phyloP scores from a whole-genome alignment of 2,888 invertebrate genomes.

The Icerya purchasi region DNA sequence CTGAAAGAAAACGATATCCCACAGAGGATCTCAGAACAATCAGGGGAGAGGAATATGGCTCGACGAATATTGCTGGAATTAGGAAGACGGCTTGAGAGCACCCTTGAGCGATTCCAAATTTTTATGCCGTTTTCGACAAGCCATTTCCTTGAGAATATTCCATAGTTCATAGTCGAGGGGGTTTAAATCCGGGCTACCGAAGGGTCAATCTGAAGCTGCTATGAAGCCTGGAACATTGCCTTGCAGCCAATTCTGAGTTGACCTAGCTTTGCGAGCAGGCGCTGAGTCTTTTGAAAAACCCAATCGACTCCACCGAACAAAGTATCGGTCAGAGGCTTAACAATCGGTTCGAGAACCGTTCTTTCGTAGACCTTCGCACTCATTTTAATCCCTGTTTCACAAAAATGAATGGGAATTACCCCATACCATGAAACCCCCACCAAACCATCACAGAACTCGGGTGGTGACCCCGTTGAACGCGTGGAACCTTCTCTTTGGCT shows the following conservation, averaged over 20 bases:
- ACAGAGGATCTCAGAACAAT: too few species aligned
- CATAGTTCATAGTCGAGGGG: slow-evolving; percentile 13
- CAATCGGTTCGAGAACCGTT: slow-evolving; percentile 15
- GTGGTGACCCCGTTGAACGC: slow-evolving; percentile 16
- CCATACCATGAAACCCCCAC: slow-evolving; percentile 18
- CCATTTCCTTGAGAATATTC: too few species aligned
- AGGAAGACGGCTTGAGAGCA: slow-evolving; percentile 10
- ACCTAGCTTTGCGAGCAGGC: slow-evolving; percentile 17
- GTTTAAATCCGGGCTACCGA: slow-evolving; percentile 14
- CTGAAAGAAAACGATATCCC: too few species aligned
- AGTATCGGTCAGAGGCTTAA: slow-evolving; percentile 15
- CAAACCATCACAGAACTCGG: too few species aligned
- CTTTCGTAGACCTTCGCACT: slow-evolving; percentile 18
- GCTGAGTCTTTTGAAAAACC: slow-evolving; percentile 18
- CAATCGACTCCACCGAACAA: slow-evolving; percentile 14
- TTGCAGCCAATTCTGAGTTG: slow-evolving; percentile 15
- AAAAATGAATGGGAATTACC: too few species aligned
- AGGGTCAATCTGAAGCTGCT: too few species aligned
- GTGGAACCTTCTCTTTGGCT: slow-evolving; percentile 12
- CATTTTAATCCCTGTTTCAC: too few species aligned
- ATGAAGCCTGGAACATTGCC: slow-evolving; percentile 15
- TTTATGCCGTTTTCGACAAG: too few species aligned
- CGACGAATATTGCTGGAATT: too few species aligned
- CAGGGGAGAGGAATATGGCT: too few species aligned
- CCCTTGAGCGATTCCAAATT: slow-evolving; percentile 3